Evolutionary conservation across 23 tunicate genomes (phyloP).

Genomic region (Styela clava): DNA sequence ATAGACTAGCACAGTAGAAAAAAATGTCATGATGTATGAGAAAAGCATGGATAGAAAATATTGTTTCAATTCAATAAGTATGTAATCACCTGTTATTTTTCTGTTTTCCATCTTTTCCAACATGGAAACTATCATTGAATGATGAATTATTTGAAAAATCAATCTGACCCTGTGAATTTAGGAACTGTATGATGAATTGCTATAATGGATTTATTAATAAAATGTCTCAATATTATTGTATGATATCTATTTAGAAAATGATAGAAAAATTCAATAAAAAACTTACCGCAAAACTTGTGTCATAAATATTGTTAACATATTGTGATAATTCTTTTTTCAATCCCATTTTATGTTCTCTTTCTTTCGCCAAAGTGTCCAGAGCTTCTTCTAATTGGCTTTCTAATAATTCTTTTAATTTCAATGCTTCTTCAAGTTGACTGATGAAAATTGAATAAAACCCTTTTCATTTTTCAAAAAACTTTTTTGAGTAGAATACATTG

Average conservation of each 20-base stretch:
- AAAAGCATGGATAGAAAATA: too few relatives aligned
- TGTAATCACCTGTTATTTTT: neutral
- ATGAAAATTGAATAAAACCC: conserved; percentile 4
- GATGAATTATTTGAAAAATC: neutral
- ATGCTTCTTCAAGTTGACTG: conserved; percentile 81
- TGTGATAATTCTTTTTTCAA: conserved; percentile 68
- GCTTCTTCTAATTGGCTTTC: conserved; percentile 86
- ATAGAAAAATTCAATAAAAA: too few relatives aligned
- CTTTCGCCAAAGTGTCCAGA: conserved; percentile 77
- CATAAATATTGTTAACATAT: conserved; percentile 13
- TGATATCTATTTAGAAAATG: too few relatives aligned
- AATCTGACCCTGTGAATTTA: neutral
- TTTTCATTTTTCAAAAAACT: too few relatives aligned
- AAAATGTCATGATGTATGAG: too few relatives aligned
- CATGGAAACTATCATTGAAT: conserved; percentile 13
- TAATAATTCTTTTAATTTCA: conserved; percentile 66
- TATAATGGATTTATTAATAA: neutral
- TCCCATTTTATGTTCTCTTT: conserved; percentile 67
- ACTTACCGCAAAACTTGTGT: conserved; percentile 1
- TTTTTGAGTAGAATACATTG: too few relatives aligned
- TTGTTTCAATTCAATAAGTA: too few relatives aligned
- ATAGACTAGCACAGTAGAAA: too few relatives aligned
- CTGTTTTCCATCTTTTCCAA: neutral
- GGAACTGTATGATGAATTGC: neutral
- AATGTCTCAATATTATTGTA: too few relatives aligned